Base-by-base conservation (phyloP, 2,888 invertebrate species). In the Autographa pulchrina region DNA sequence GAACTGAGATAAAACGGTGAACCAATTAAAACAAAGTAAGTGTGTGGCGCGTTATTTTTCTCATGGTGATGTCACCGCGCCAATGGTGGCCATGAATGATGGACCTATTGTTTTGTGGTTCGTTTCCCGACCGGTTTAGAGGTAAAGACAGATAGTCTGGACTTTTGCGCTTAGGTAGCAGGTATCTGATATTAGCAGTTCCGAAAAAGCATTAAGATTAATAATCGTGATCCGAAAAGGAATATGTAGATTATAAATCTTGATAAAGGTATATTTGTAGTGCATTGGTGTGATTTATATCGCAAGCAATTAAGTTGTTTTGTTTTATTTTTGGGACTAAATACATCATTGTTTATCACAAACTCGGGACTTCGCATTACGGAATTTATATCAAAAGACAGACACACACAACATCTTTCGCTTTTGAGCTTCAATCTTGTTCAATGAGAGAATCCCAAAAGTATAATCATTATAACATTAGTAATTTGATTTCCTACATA, bases 41-140 rank as follows among this genome's bases (percentile, higher is more conserved):
- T 32, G 48, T 65, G 62, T 63, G 43, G 54, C 18, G 62, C 14
- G 62, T 75, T 81, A 72, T 70, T 81, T 78, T 80, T 79, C 78
- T 71, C 72, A 63, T 62, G 78, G 68, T 86, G 87, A 87, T 84
- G 84, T 87, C 87, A 87, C 70, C 70, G 32, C 32, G 7, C 70
- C 72, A 77, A 79, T 84, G 76, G 75, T 72, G 70, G 73, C 74
- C 67, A 61, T 67, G 66, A 65, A 61, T 43, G 76, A 75, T 85
- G 83, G 62, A 41, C 31, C 64, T 72, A 83, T 83, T 83, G 83
- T 83, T 77, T 83, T 65, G 43, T 62, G 59, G 66, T 14, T 63
- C 41, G 52, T 70, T 52, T 61, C 62, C 58, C 62, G 69, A 79
- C 81, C 74, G 76, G 74, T 72, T 80, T 31, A 60, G 52, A 61